phyloP scores from a whole-genome alignment of 2,797 vertebrate species.

The Sylvia borin region DNA sequence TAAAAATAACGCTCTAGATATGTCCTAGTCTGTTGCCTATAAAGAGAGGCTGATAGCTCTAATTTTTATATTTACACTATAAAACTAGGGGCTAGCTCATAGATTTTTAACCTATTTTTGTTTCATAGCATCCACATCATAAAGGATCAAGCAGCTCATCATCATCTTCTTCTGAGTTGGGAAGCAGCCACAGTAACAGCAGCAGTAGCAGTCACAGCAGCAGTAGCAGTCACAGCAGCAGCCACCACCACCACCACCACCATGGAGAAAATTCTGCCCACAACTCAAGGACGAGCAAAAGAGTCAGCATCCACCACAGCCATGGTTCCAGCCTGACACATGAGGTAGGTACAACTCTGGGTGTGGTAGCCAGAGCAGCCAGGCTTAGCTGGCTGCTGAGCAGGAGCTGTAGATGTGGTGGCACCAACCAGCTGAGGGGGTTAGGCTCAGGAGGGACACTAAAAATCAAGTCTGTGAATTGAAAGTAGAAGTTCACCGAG shows the following conservation, averaged over 20 bases:
- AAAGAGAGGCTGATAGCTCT: neutral
- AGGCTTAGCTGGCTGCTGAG: neutral
- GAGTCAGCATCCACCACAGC: neutral
- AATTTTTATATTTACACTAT: neutral
- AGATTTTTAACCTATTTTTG: neutral
- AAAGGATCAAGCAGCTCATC: conserved; percentile 10
- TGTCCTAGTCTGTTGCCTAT: neutral
- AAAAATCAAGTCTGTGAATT: neutral
- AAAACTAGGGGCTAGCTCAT: neutral
- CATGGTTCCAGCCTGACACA: neutral
- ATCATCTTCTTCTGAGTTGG: conserved; percentile 14
- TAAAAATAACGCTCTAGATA: neutral
- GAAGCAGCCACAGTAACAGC: neutral
- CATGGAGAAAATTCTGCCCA: neutral
- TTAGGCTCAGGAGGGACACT: neutral
- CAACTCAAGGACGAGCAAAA: neutral
- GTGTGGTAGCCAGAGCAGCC: neutral
- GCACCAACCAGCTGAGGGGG: neutral
- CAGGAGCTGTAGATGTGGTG: neutral
- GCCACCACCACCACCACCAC: neutral
- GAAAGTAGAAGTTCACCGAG: neutral
- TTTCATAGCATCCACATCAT: neutral
- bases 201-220: neutral
- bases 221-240: neutral
- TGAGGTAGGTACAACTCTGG: conserved; percentile 14